phyloP scores from a whole-genome alignment of 2,888 invertebrate species.

The Toxonevra muliebris region DNA sequence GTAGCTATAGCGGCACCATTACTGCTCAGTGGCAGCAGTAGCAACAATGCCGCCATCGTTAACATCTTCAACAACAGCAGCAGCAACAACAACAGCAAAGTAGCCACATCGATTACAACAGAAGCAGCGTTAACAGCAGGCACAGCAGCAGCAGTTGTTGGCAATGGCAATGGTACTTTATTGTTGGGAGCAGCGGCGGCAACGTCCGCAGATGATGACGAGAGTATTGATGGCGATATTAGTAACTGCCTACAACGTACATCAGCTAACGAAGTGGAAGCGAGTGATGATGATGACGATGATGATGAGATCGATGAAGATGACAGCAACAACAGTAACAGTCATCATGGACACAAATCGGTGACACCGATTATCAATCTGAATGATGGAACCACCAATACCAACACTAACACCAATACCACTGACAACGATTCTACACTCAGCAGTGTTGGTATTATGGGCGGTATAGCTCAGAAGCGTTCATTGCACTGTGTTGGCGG shows the following conservation, averaged over 20 bases:
- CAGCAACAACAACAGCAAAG: slow-evolving; percentile 41
- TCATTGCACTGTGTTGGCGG: slow-evolving; percentile 15
- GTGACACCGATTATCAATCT: slow-evolving; percentile 33
- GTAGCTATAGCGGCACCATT: neutral
- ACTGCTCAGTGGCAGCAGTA: slow-evolving; percentile 25
- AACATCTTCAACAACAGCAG: slow-evolving; percentile 35
- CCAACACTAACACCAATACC: slow-evolving; percentile 35
- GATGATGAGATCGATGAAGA: slow-evolving; percentile 51
- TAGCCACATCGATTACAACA: slow-evolving; percentile 21
- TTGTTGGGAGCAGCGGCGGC: slow-evolving; percentile 32
- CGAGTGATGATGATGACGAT: slow-evolving; percentile 45
- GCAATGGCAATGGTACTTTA: slow-evolving; percentile 54
- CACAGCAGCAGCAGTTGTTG: slow-evolving; percentile 40
- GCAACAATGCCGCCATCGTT: slow-evolving; percentile 24
- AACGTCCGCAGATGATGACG: slow-evolving; percentile 18
- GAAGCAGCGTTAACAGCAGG: slow-evolving; percentile 38
- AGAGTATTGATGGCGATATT: slow-evolving; percentile 43
- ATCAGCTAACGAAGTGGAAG: slow-evolving; percentile 35
- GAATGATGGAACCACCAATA: slow-evolving; percentile 35
- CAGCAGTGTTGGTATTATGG: slow-evolving; percentile 35
- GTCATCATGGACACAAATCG: slow-evolving; percentile 30
- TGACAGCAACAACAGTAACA: slow-evolving; percentile 46
- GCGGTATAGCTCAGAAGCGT: slow-evolving; percentile 22
- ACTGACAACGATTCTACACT: slow-evolving; percentile 40
- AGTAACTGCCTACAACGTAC: slow-evolving; percentile 33